Base-by-base conservation (phyloP, 2,888 invertebrate species). In the Choreutis nemorana region DNA sequence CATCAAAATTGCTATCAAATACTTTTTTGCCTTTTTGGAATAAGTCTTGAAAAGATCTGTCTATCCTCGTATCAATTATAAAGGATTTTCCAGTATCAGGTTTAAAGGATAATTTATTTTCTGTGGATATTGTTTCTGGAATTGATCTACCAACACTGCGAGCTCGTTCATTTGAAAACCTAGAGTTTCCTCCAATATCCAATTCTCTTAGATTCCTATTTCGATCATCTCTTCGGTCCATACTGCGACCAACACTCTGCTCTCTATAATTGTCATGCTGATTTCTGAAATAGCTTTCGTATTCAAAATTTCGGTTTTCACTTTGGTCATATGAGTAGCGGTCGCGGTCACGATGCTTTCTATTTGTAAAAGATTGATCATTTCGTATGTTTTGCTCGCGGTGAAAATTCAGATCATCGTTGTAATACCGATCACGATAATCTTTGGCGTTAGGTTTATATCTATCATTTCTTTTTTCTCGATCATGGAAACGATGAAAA, bases 11-110 rank as follows among this genome's bases (percentile, higher is more conserved):
- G 32, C 41, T 41, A 27, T 56, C 50, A 30, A 46, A 41, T 7
- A 42, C 34, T 40, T 51, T 41, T 23, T 50, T 44, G 26, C 48
- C 50, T 33, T 54, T 50, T 2, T 41, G 40, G 12, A 60, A 28
- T 15, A 48, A 49, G 30, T 53, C 48, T 50, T 72, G 70, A 36
- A 73, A 75, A 15, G 70, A 67, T 27, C 54, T 47, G 28, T 59
- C 64, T 7, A 70, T 53, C 42, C 71, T 75, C 2, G 70, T 73
- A 34, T 78, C 65, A 39, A 75, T 77, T 10, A 46, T 55, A 36
- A 75, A 68, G n/a, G 63, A 51, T 11, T 51, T 51, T 2, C 65
- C 63, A 3, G 46, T 38, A 26, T 59, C 44, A 4, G 52, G 42
- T 41, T 62, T 49, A 2, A 66, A 50, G 3, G 58, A 59, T 26